A percentile compares a stretch with the other conserved stretches of the same genome.
Evolutionary conservation across 2,888 invertebrate genomes (phyloP).

Genomic region (Osmoderma eremita): DNA sequence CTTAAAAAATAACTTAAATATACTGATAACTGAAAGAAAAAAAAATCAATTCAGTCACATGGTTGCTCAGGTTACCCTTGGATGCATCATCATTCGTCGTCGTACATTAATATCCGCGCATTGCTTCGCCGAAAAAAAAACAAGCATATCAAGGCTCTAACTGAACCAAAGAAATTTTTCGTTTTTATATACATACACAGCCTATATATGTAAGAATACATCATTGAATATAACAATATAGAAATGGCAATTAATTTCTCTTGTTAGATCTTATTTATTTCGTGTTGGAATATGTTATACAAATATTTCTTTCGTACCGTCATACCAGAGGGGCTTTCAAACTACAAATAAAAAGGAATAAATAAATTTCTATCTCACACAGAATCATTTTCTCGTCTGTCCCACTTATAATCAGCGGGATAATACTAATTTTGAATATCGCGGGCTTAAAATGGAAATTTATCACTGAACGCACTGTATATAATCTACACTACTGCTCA

Average conservation of each 20-base stretch:
- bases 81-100: conserved; percentile 15
- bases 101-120: conserved; percentile 32
- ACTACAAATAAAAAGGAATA: no score
- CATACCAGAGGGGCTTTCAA: no score
- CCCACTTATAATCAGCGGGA: no score
- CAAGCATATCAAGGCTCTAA: conserved; percentile 45
- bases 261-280: no score
- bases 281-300: no score
- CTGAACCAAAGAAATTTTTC: conserved; percentile 45
- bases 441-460: no score
- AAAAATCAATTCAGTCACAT: conserved; percentile 56
- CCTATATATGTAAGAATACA: conserved; percentile 60
- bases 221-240: conserved; percentile 44
- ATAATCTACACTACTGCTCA: no score
- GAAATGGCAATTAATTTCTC: conserved; percentile 35
- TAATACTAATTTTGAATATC: no score
- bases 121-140: conserved; percentile 39
- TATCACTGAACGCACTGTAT: no score
- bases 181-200: conserved; percentile 62
- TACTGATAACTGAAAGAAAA: conserved; percentile 61
- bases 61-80: conserved; percentile 56
- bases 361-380: no score
- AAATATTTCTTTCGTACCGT: no score
- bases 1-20: conserved; percentile 61
- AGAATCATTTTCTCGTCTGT: no score